A percentile compares a stretch with the other conserved stretches of the same genome.
Conservation (phyloP, 1,140 invertebrate species). For the Archegozetes longisetosus region DNA sequence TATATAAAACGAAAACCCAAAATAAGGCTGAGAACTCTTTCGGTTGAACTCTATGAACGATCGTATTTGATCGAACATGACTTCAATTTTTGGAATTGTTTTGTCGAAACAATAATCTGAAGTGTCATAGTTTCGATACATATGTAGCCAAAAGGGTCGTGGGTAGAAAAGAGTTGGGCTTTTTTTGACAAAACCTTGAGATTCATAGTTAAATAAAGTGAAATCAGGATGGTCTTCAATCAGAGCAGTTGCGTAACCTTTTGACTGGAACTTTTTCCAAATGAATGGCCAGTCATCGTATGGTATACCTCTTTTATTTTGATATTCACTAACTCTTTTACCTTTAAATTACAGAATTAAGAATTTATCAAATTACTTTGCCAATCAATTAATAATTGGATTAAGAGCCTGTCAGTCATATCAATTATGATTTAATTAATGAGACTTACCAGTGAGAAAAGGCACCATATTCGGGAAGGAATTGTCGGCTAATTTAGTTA, state of each 20-base stretch:
- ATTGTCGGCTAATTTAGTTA: conserved; percentile 31
- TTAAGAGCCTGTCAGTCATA: no score
- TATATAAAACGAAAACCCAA: conserved; percentile 9
- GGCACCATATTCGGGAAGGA: conserved; percentile 31
- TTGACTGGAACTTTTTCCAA: conserved; percentile 36
- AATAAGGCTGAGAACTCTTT: conserved; percentile 20
- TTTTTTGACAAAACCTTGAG: conserved; percentile 52
- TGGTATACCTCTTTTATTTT: no score
- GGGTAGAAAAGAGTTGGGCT: conserved; percentile 65
- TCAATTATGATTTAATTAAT: no score
- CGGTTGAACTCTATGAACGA: conserved; percentile 23
- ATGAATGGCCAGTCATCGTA: conserved; percentile 14
- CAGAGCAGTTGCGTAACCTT: conserved; percentile 56
- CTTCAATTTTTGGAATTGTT: conserved; percentile 16
- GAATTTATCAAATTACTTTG: no score
- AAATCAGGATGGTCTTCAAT: conserved; percentile 57
- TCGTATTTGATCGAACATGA: conserved; percentile 19
- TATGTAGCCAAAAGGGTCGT: conserved; percentile 41
- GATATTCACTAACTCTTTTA: no score
- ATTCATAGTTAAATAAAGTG: conserved; percentile 61
- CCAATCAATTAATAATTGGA: no score
- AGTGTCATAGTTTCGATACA: conserved; percentile 11
- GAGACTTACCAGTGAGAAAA: conserved; percentile 25
- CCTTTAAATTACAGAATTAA: no score
- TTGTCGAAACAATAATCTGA: conserved; percentile 12